A percentile compares a stretch with the other conserved stretches of the same genome.
phyloP scores from a whole-genome alignment of 2,888 invertebrate species.

The Icerya purchasi region DNA sequence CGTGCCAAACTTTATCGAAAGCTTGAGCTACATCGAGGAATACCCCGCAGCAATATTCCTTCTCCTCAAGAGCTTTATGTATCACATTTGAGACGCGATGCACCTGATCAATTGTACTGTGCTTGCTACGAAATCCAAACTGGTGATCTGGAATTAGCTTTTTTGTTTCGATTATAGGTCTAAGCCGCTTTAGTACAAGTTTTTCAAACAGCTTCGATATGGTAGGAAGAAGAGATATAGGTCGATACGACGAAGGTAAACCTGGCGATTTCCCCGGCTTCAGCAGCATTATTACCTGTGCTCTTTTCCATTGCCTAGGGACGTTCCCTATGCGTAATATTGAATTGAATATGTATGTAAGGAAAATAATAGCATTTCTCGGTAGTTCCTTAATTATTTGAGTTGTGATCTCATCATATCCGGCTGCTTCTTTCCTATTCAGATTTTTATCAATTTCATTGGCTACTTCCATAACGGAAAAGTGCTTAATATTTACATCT shows the following conservation, averaged over 20 bases:
- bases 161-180: neutral
- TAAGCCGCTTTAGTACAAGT: neutral
- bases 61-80: neutral
- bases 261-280: neutral
- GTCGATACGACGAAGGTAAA: neutral
- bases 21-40: neutral
- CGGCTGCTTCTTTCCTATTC: neutral
- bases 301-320: neutral
- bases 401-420: neutral
- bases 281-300: neutral
- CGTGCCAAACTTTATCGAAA: neutral
- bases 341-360: neutral
- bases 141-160: neutral
- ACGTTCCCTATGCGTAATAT: neutral
- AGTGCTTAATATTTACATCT: no score
- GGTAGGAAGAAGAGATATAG: neutral
- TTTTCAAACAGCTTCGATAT: neutral
- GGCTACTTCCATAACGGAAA: no score
- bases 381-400: neutral
- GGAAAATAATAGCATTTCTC: neutral
- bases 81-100: neutral
- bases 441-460: no score
- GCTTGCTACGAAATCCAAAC: neutral
- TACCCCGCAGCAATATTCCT: neutral
- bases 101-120: neutral